These are phyloP conservation scores for Heliconius eleuchia DNA, from an alignment of 1,140 invertebrate species.

Conservation along the genomic window DNA sequence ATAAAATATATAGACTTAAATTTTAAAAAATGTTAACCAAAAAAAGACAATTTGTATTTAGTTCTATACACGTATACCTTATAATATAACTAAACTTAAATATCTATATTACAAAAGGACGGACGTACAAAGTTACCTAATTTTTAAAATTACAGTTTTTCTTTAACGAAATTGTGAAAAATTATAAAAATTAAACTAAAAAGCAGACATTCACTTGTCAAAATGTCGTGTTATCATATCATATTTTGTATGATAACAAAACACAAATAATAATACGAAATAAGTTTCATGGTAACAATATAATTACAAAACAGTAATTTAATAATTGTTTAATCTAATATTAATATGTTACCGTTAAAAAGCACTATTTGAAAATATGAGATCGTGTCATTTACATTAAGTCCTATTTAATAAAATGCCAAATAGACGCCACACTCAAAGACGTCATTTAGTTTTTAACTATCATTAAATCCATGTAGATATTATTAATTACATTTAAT, in stretches of 20 bases:
- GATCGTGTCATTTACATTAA: constrained; percentile 28
- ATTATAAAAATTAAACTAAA: constrained; percentile 18
- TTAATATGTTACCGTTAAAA: constrained; percentile 11
- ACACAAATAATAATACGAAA: not conserved
- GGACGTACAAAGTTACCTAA: constrained; percentile 31
- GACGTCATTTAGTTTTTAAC: not conserved
- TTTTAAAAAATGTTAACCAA: constrained; percentile 14
- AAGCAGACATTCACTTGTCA: not conserved
- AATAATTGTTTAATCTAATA: not conserved
- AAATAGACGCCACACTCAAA: not conserved
- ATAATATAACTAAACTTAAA: constrained; percentile 18
- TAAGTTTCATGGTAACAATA: constrained; percentile 11
- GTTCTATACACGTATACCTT: constrained; percentile 9
- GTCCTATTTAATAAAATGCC: constrained; percentile 16
- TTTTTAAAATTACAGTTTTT: constrained; percentile 18
- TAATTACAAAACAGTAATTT: constrained; percentile 6
- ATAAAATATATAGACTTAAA: constrained; percentile 19
- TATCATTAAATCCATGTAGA: not conserved
- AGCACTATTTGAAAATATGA: constrained; percentile 30
- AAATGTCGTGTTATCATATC: not conserved
- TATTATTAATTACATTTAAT: not conserved
- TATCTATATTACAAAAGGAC: constrained; percentile 30
- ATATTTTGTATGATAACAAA: constrained; percentile 18
- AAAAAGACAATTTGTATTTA: constrained; percentile 9
- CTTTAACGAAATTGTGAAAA: not conserved